Evolutionary conservation across 2,113 vertebrate species (phyloP).

Genomic region (Calidris pygmaea): DNA sequence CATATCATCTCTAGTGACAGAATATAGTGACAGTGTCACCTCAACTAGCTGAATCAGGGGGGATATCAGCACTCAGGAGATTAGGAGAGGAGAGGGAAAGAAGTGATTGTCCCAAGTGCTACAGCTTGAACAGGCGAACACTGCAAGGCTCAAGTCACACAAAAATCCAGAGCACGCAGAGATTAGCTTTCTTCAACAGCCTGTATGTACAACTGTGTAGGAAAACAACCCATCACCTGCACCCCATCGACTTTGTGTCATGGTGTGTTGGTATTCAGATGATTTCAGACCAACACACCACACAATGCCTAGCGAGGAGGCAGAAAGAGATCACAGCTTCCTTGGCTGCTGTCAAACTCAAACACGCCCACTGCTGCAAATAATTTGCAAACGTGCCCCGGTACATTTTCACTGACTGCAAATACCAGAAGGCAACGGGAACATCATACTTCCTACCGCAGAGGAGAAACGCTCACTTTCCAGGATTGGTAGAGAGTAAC

Average conservation of each 20-base stretch:
- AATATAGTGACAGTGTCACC: not conserved
- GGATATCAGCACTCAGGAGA: not conserved
- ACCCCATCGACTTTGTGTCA: not conserved
- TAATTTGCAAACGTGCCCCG: not conserved
- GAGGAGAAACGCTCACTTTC: not conserved
- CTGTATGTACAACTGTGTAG: not conserved
- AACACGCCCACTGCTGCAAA: slow-evolving; percentile 8
- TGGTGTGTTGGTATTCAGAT: not conserved
- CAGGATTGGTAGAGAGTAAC: not conserved
- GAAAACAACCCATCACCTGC: not conserved
- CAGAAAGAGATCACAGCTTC: slow-evolving; percentile 27
- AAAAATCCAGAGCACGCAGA: not conserved
- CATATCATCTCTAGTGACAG: not conserved
- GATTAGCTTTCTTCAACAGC: not conserved
- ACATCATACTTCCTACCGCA: not conserved
- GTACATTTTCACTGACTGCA: not conserved
- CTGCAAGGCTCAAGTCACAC: not conserved
- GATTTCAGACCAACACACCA: not conserved
- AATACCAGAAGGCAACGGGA: not conserved
- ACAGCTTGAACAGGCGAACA: not conserved
- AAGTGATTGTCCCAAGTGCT: not conserved
- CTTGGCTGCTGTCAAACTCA: not conserved
- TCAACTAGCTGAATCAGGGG: not conserved
- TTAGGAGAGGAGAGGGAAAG: not conserved
- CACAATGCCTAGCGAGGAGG: not conserved